Evolutionary conservation across 64 coral and sea anemone species (phyloP), one percentile per base, ranked within the genome.

Genomic region (Pachyseris speciosa): DNA sequence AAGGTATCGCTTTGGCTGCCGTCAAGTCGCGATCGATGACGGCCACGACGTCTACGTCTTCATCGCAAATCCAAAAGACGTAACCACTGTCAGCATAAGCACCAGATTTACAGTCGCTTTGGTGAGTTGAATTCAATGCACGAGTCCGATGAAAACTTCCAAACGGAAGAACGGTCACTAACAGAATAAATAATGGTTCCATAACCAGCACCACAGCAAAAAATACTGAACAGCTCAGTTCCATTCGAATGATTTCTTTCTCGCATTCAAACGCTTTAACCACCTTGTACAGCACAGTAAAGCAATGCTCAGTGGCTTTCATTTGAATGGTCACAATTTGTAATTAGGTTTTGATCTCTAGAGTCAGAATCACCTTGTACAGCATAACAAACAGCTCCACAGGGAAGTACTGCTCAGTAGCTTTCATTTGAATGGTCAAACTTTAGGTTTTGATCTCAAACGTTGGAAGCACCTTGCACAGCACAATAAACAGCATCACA

Each of bases 1-100:
- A 44, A 99, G 97, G 52, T 99, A 95, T 57, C 67, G 93, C 37
- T 99, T 95, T 83, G 97, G 93, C 17, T 99, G 97, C 49, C 93
- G 97, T 38, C 93, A 99, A 80, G 86, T 99, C 26, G 97, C 90
- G 26, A 77, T 99, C 30, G 90, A 93, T 28, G 67, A 83, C 1
- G 64, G 80, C 10, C 69, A 99, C 40, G 61, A 77, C 20, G 86
- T 95, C 45, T 40, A 80, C 20, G 10, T 67, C 25, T 95, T 99
- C 57, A 72, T 29, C 0, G 76, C 87, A 76, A 58, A 79, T 22
- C 64, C 69, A 25, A 85, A 92, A 38, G 67, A 64, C 45, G 37
- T 19, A 39, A 71, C 72, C 9, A 69, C 55, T 9, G 67, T 93
- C 31, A 69, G 47, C 7, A 68, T 99, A 31, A 89, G 47, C 6